These are phyloP conservation scores for Heliconius aoede DNA, from an alignment of 2,888 invertebrate genomes.

Conservation along the genomic window DNA sequence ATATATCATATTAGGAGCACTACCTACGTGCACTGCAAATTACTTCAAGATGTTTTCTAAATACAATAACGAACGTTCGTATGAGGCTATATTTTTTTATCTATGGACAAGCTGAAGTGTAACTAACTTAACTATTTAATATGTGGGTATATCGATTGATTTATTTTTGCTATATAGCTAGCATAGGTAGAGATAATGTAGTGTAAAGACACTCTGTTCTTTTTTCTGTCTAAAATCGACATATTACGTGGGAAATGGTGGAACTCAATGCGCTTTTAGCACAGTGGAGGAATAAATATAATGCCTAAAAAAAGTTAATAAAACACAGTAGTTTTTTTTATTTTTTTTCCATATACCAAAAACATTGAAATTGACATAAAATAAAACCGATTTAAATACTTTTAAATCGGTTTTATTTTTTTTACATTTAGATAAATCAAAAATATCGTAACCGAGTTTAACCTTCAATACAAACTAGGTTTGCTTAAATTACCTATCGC, in stretches of 20 bases:
- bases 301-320: neutral
- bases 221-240: too few species aligned
- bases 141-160: neutral
- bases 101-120: neutral
- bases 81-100: slow-evolving; percentile 3
- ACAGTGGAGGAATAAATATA: too few species aligned
- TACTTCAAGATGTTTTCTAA: slow-evolving; percentile 41
- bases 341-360: too few species aligned
- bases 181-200: too few species aligned
- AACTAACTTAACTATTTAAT: slow-evolving; percentile 1
- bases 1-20: slow-evolving; percentile 48
- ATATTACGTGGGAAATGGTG: too few species aligned
- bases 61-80: slow-evolving; percentile 16
- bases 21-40: slow-evolving; percentile 44
- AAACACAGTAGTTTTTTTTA: too few species aligned
- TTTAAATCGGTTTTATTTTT: too few species aligned
- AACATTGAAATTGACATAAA: neutral
- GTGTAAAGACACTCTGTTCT: too few species aligned
- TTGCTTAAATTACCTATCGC: slow-evolving; percentile 43
- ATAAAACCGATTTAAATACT: neutral
- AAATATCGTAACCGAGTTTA: slow-evolving; percentile 26
- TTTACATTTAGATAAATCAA: slow-evolving; percentile 26
- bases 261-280: too few species aligned
- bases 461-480: slow-evolving; percentile 29
- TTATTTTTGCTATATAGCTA: too few species aligned